These are phyloP conservation scores for Paraplagusia blochii DNA, from an alignment of 2,113 vertebrate genomes.

Conservation along the genomic window DNA sequence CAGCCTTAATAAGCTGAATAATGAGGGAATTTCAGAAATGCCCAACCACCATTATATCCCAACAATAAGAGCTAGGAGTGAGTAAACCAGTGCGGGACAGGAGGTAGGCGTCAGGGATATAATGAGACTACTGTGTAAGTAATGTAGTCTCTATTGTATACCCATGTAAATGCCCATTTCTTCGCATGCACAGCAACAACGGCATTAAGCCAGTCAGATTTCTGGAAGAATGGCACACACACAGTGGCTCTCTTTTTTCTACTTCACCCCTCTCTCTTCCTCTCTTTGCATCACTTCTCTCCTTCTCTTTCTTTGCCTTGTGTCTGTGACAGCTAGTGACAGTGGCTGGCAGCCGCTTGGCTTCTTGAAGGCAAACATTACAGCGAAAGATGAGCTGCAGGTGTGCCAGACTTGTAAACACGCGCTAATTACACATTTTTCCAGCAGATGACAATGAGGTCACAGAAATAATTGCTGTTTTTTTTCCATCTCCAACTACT, in stretches of 20 bases:
- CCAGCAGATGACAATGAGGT: conserved; percentile 95
- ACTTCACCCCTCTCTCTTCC: conserved; percentile 53
- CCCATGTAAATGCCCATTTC: conserved; percentile 95
- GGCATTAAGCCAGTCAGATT: conserved; percentile 92
- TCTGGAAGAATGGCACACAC: conserved; percentile 88
- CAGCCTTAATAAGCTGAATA: conserved; percentile 99
- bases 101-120: conserved; percentile 93
- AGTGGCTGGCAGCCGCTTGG: conserved; percentile 86
- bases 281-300: conserved; percentile 7
- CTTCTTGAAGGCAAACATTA: conserved; percentile 95
- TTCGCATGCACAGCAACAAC: conserved; percentile 86
- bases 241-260: conserved; percentile 65
- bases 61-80: conserved; percentile 97
- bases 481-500: conserved; percentile 48
- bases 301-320: conserved; percentile 14
- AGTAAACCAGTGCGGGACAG: conserved; percentile 87
- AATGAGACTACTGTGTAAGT: conserved; percentile 97
- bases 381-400: conserved; percentile 93
- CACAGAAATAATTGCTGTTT: conserved; percentile 95
- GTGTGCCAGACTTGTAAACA: conserved; percentile 90
- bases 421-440: conserved; percentile 98
- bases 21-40: conserved; percentile 99
- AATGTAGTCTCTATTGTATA: conserved; percentile 95
- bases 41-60: conserved; percentile 92
- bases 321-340: conserved; percentile 87